Base-by-base conservation (phyloP, 35 echinoderm and acorn worm species). In the Chiridota heheva region DNA sequence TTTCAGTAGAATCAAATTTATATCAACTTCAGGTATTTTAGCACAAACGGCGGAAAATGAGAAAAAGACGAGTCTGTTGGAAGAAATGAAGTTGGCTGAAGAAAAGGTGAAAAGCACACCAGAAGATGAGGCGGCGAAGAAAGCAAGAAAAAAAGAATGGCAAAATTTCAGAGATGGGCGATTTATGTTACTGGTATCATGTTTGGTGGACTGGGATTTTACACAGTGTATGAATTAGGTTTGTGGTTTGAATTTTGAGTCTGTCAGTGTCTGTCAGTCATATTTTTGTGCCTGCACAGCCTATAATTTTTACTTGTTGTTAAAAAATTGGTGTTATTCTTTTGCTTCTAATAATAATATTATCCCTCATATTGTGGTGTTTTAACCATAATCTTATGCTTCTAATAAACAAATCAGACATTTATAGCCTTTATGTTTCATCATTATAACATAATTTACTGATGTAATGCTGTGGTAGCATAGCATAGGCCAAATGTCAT, bases 141-240 rank as follows among this genome's bases (percentile, higher is more conserved):
- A 84, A 42, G 74, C 84, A 68, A 74, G 81, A 53, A 91, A 85
- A 70, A 68, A 67, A 61, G 58, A 70, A 76, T 84, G 58, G 88
- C 81, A 47, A 63, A 58, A 61, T 74, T 72, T 57, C 88, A 91
- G 43, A 91, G 70, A 70, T 85, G 81, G 82, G 88, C 88, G 3
- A 76, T 91, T 60, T 58, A 69, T 72, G 33, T 85, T 39, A 85
- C 82, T 38, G 81, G 72, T 30, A 80, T 58, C 6, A 77, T 77
- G 63, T 65, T 76, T 78, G 66, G 48, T 29, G 80, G 81, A 16
- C 73, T 80, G 38, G 74, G 81, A n/a, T 34, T 91, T 64, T 31
- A 85, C 17, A 77, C 88, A 42, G 36, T 91, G 32, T 84, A 84
- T 79, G 88, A 91, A 78, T 49, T 84, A 15, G 88, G 88, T 85